Evolutionary conservation across 2,888 invertebrate species (phyloP), one percentile per base, ranked within the genome.

Genomic region (Sturmia bella): DNA sequence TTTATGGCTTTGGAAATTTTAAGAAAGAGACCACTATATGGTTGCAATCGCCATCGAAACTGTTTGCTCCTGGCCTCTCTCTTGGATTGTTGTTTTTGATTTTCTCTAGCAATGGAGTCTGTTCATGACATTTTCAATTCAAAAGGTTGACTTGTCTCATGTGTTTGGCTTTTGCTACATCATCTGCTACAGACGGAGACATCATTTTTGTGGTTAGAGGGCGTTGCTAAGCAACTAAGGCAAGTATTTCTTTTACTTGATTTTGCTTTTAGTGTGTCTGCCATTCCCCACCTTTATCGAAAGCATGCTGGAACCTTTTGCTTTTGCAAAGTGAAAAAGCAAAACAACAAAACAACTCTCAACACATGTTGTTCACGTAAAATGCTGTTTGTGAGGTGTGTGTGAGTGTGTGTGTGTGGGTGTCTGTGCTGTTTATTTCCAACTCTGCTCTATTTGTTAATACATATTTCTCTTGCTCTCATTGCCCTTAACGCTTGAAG

Each of bases 221-320:
- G 90, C 89, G 90, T 90, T 90, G 89, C 90, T 89, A 88, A 90
- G 90, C 90, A 89, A 87, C 85, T 70, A 85, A 83, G 80, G 80
- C 85, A 86, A 90, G 88, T 90, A 87, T 32, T 43, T 56, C 64
- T 19, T 11, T 17, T n/a, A 41, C 43, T 37, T 27, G n/a, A 0
- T 43, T 27, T 66, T 50, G 9, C 13, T 19, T 15, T 7, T 41
- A 24, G 59, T 9, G 7, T 50, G 12, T 50, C 41, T 88, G 87
- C 87, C 87, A 86, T 81, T n/a, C 82, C 84, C 73, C 70, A 32
- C 73, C 61, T 41, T 24, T 19, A 27, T 59, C 68, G 13, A 52
- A 15, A 50, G n/a, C n/a, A n/a, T n/a, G n/a, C n/a, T n/a, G 5
- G 32, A 6, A 32, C 32, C 9, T 32, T 32, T 32, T 69, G 50